Percentiles rank a stretch among this genome's conserved stretches.
Conservation (phyloP, 1,140 invertebrate genomes). For the Homarus americanus region DNA sequence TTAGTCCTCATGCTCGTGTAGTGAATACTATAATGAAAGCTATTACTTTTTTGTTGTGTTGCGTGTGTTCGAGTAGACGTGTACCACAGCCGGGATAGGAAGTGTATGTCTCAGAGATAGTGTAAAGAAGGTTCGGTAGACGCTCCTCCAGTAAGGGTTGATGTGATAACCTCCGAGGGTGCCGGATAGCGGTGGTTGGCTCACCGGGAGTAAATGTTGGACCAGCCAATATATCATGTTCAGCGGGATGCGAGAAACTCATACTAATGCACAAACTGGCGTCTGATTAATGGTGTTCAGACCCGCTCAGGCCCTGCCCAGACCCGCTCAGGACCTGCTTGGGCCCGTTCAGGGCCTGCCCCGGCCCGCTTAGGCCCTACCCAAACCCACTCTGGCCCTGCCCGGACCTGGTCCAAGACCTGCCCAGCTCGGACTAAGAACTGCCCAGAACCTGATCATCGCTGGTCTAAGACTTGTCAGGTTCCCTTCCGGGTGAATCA, state of each 20-base stretch:
- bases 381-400: background rate
- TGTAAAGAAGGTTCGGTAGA: too few species aligned
- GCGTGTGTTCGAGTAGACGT: too few species aligned
- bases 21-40: too few species aligned
- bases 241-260: constrained; percentile 18
- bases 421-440: too few species aligned
- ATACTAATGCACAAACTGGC: constrained; percentile 24
- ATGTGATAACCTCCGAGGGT: background rate
- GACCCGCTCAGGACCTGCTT: background rate
- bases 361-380: background rate
- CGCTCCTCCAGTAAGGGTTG: background rate
- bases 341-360: background rate
- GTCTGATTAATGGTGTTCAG: constrained; percentile 1
- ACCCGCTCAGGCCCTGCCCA: background rate
- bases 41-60: too few species aligned
- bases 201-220: background rate
- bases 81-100: too few species aligned
- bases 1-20: too few species aligned
- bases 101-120: too few species aligned
- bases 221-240: constrained; percentile 23
- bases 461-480: too few species aligned
- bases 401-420: background rate
- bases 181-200: background rate
- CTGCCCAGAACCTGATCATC: too few species aligned
- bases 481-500: too few species aligned